Base-by-base conservation (phyloP, 2,888 invertebrate species). In the Gerosis bhagava region DNA sequence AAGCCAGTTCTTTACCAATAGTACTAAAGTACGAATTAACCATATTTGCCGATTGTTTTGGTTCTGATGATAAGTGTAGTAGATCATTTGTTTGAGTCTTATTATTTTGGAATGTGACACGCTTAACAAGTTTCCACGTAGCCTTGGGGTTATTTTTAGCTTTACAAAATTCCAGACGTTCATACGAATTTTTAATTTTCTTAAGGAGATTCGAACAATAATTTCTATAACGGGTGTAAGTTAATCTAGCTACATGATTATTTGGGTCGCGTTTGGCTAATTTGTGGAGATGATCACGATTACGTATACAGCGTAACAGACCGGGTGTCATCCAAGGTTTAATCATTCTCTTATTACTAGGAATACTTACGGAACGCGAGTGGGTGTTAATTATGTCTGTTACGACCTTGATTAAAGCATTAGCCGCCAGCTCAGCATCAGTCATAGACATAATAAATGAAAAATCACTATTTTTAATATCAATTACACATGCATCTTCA, bases 21-120 rank as follows among this genome's bases (percentile, higher is more conserved):
- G 6, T 16, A 19, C 12, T 13, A 32, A 43, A 43, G n/a, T 19
- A 43, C 7, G 24, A 11, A 13, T 43, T 43, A 8, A 34, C 43
- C 16, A 3, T 17, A 3, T 43, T 10, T 1, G 34, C 34, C 2
- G 43, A 34, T 8, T 19, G n/a, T n/a, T n/a, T n/a, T n/a, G n/a
- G n/a, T n/a, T n/a, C n/a, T n/a, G n/a, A n/a, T n/a, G n/a, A n/a
- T n/a, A n/a, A n/a, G n/a, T n/a, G n/a, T n/a, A n/a, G n/a, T n/a
- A n/a, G n/a, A n/a, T n/a, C n/a, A n/a, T n/a, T n/a, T n/a, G n/a
- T n/a, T n/a, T n/a, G n/a, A n/a, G n/a, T n/a, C n/a, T n/a, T n/a
- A n/a, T n/a, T n/a, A n/a, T n/a, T n/a, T n/a, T n/a, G n/a, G n/a
- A n/a, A n/a, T n/a, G n/a, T n/a, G n/a, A n/a, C n/a, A n/a, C n/a